Percentiles rank a stretch among this genome's conserved stretches.
Conservation (phyloP, 1,140 invertebrate genomes). For the Coenobita brevimanus region DNA sequence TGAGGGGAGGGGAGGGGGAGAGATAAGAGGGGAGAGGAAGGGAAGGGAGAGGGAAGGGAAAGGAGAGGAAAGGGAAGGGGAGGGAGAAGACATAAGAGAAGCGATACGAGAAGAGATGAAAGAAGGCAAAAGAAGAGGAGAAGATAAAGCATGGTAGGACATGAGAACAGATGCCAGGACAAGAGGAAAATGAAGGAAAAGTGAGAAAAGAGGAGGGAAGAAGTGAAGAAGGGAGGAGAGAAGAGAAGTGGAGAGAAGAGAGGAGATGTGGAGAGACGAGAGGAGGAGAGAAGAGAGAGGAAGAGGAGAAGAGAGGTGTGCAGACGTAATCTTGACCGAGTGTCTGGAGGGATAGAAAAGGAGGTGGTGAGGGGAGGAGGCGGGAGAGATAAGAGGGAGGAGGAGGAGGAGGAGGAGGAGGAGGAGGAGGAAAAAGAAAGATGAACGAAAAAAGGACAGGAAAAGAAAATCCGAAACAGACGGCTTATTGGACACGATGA, state of each 20-base stretch:
- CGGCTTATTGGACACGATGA: neutral
- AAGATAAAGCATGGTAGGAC: neutral
- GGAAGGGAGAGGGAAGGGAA: no score
- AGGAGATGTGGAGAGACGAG: neutral
- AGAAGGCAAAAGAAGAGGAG: neutral
- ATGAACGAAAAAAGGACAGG: neutral
- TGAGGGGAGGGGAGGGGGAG: no score
- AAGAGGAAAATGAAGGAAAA: no score
- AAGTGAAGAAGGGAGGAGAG: slow-evolving; percentile 1
- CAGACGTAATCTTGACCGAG: neutral
- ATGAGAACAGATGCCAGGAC: no score
- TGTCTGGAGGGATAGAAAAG: neutral
- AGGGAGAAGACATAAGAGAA: no score
- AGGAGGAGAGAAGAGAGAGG: neutral
- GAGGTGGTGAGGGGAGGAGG: neutral
- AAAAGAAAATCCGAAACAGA: neutral
- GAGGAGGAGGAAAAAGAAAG: neutral
- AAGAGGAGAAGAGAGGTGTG: neutral
- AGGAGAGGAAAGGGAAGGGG: no score
- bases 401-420: slow-evolving; percentile 21
- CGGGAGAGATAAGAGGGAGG: neutral
- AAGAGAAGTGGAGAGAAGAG: neutral
- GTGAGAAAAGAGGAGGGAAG: neutral
- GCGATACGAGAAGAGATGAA: neutral
- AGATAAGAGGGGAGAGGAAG: no score